These are phyloP conservation scores for Orthosia cruda DNA, from an alignment of 2,888 invertebrate genomes.

Conservation along the genomic window DNA sequence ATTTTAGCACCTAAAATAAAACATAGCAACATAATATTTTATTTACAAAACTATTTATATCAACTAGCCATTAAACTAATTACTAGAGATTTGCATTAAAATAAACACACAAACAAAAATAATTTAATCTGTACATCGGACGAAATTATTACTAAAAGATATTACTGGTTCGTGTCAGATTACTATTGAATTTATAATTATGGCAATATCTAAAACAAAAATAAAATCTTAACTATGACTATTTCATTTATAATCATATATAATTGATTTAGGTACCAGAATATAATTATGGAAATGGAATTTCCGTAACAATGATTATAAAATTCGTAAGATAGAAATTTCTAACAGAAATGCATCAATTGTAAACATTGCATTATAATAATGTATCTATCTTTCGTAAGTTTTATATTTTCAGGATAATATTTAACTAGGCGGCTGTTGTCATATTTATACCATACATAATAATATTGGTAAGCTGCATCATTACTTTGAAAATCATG, in stretches of 20 bases:
- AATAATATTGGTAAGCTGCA: constrained; percentile 61
- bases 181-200: constrained; percentile 82
- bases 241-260: constrained; percentile 69
- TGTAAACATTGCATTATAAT: constrained; percentile 64
- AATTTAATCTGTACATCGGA: constrained; percentile 89
- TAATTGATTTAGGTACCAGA: constrained; percentile 71
- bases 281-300: constrained; percentile 61
- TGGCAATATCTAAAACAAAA: constrained; percentile 83
- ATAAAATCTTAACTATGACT: constrained; percentile 77
- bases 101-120: constrained; percentile 87
- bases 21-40: constrained; percentile 87
- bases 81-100: constrained; percentile 83
- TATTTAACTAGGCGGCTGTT: constrained; percentile 59
- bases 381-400: constrained; percentile 52
- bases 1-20: constrained; percentile 90
- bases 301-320: constrained; percentile 68
- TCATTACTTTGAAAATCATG: constrained; percentile 44
- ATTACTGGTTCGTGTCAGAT: constrained; percentile 83
- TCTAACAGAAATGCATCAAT: constrained; percentile 72
- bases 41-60: constrained; percentile 87
- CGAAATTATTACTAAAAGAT: constrained; percentile 78
- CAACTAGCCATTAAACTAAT: constrained; percentile 87
- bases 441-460: constrained; percentile 36
- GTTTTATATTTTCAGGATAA: constrained; percentile 32
- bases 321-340: constrained; percentile 64